Conservation (phyloP, 2,888 invertebrate species). For the Alcis repandata region DNA sequence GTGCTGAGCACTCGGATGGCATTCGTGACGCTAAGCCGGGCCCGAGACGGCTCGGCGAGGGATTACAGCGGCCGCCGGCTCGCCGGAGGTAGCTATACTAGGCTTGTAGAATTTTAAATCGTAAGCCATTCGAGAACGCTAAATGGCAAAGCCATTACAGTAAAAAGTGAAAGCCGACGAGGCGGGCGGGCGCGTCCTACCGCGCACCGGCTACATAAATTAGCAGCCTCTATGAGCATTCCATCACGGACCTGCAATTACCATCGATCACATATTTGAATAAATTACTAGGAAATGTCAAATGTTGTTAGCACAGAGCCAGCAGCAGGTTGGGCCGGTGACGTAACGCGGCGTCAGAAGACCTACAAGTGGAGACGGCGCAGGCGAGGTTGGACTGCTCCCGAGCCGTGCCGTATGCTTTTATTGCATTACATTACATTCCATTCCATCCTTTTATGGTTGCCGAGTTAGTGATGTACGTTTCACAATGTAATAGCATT, state of each 20-base stretch:
- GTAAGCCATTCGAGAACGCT: conserved; percentile 1
- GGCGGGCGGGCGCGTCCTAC: conserved; percentile 1
- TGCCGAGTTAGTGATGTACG: background rate
- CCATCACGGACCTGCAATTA: conserved; percentile 35
- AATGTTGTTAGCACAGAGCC: background rate
- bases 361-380: background rate
- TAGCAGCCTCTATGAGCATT: conserved; percentile 27
- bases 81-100: no score
- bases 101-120: background rate
- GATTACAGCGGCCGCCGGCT: background rate
- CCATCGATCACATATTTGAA: conserved; percentile 23
- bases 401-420: background rate
- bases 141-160: conserved; percentile 5
- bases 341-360: background rate
- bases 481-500: no score
- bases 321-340: background rate
- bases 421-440: conserved; percentile 5
- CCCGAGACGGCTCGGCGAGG: background rate
- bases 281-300: conserved; percentile 25
- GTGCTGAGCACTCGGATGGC: background rate
- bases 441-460: no score
- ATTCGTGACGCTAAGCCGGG: conserved; percentile 8
- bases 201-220: conserved; percentile 3
- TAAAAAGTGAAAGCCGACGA: conserved; percentile 20
- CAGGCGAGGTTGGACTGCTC: background rate